Percentiles rank a stretch among this genome's conserved stretches.
phyloP scores from a whole-genome alignment of 2,797 vertebrate genomes.

The Darevskia mixta region DNA sequence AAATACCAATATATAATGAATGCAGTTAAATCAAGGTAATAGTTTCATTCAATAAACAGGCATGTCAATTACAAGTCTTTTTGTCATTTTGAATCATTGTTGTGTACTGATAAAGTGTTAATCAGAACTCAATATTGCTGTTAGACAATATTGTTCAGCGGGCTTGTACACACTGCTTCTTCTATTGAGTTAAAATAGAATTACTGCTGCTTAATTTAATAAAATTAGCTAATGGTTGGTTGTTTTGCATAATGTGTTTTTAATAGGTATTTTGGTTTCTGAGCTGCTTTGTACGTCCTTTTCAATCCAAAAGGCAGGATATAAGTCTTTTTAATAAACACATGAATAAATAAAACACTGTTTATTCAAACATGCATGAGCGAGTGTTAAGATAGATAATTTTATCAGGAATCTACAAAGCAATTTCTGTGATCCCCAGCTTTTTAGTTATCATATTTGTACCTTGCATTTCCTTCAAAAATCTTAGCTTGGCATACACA shows the following conservation, averaged over 20 bases:
- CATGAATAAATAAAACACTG: not conserved
- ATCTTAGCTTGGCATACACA: not conserved
- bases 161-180: constrained; percentile 4
- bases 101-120: constrained; percentile 6
- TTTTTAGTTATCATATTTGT: not conserved
- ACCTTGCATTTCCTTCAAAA: not conserved
- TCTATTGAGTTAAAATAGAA: constrained; percentile 42
- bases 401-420: not conserved
- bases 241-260: not conserved
- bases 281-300: not conserved
- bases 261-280: not conserved
- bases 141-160: not conserved
- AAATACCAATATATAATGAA: constrained; percentile 4
- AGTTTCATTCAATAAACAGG: constrained; percentile 21
- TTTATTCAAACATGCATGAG: not conserved
- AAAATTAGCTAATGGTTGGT: not conserved
- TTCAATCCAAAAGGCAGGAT: not conserved
- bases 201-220: constrained; percentile 5
- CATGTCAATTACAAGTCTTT: constrained; percentile 7
- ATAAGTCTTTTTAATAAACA: constrained; percentile 2
- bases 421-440: not conserved
- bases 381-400: not conserved
- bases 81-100: not conserved
- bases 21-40: constrained; percentile 17
- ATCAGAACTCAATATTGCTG: not conserved